Evolutionary conservation across 2,797 vertebrate species (phyloP).

Genomic region (Chloroceryle inda): DNA sequence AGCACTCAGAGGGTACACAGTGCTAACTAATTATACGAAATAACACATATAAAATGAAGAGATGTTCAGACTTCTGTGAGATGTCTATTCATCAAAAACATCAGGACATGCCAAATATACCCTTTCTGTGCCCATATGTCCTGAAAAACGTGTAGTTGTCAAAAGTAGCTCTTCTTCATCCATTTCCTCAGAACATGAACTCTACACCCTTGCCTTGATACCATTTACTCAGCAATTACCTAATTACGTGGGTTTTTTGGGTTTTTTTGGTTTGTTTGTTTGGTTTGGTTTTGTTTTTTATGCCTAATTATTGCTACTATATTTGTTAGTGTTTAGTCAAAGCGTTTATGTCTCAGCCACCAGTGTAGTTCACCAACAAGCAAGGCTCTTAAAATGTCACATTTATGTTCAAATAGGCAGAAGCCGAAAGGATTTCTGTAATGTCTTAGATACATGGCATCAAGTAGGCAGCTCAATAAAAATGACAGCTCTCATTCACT

Average conservation of each 20-base stretch:
- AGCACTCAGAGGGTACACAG: neutral
- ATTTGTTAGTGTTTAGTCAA: neutral
- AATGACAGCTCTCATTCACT: neutral
- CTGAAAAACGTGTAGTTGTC: neutral
- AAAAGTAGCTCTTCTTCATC: neutral
- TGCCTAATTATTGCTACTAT: neutral
- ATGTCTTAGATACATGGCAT: neutral
- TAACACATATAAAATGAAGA: neutral
- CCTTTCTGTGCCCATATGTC: rapidly evolving
- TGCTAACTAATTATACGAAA: neutral
- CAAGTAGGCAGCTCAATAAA: neutral
- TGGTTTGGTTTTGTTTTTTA: neutral
- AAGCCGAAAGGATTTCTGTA: neutral
- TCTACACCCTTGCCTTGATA: neutral
- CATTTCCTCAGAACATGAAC: neutral
- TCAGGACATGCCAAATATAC: neutral
- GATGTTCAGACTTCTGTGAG: neutral
- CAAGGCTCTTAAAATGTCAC: neutral
- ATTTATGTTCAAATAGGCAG: neutral
- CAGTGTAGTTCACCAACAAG: neutral
- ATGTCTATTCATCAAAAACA: neutral
- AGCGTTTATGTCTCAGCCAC: neutral
- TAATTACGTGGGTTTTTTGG: too few relatives aligned
- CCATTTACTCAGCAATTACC: neutral
- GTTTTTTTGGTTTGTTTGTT: too few relatives aligned